phyloP scores from a whole-genome alignment of 2,797 vertebrate species.

The Mormyrops boulengeri region DNA sequence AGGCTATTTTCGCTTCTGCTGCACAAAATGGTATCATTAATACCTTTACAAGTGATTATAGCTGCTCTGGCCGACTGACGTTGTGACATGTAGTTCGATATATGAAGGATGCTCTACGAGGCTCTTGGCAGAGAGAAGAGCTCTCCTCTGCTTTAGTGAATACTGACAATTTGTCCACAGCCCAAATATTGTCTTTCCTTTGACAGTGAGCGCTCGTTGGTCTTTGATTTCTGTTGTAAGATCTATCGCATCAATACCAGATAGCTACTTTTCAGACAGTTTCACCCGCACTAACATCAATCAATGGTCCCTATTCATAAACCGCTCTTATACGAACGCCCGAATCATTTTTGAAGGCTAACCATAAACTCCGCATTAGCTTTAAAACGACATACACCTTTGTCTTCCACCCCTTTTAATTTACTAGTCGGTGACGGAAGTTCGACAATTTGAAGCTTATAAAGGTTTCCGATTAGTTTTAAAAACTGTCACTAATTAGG shows the following conservation, averaged over 20 bases:
- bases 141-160: slow-evolving; percentile 21
- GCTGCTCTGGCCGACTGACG: slow-evolving; percentile 8
- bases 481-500: slow-evolving; percentile 21
- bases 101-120: slow-evolving; percentile 14
- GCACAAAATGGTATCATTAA: not conserved
- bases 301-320: slow-evolving; percentile 2
- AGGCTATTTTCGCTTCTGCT: not conserved
- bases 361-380: slow-evolving; percentile 1
- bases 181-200: slow-evolving; percentile 14
- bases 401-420: not conserved
- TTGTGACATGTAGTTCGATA: slow-evolving; percentile 4
- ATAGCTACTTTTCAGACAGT: not conserved
- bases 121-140: not conserved
- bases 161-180: slow-evolving; percentile 16
- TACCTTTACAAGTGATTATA: not conserved
- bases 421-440: not conserved
- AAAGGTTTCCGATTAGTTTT: slow-evolving; percentile 17
- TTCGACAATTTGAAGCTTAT: slow-evolving; percentile 14
- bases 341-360: not conserved
- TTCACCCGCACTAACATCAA: slow-evolving; percentile 1
- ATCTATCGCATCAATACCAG: not conserved
- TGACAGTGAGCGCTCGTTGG: slow-evolving; percentile 7
- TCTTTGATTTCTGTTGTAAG: not conserved
- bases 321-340: not conserved
- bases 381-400: slow-evolving; percentile 7